Conservation (phyloP, 2,888 invertebrate species). For the Platypus cylindrus region DNA sequence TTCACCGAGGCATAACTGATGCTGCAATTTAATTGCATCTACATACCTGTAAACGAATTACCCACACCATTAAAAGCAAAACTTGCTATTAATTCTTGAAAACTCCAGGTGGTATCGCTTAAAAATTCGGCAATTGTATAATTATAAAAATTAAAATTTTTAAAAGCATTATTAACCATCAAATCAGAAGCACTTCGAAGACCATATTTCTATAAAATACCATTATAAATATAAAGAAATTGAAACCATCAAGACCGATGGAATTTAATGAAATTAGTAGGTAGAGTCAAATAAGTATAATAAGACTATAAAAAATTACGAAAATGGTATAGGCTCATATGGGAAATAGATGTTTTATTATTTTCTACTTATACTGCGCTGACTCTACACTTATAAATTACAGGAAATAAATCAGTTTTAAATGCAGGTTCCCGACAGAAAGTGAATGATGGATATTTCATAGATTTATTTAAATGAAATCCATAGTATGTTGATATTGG, state of each 20-base stretch:
- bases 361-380: too few species aligned
- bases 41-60: constrained; percentile 4
- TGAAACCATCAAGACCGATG: too few species aligned
- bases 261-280: too few species aligned
- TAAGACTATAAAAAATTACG: too few species aligned
- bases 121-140: constrained; percentile 44
- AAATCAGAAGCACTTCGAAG: constrained; percentile 39
- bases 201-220: constrained; percentile 36
- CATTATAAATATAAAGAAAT: constrained; percentile 1
- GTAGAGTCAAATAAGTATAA: too few species aligned
- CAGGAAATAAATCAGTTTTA: constrained; percentile 42
- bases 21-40: too few species aligned
- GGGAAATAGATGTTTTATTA: too few species aligned
- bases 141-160: constrained; percentile 43
- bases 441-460: constrained; percentile 55
- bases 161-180: constrained; percentile 12
- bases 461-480: constrained; percentile 51
- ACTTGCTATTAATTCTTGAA: constrained; percentile 42
- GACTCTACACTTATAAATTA: too few species aligned
- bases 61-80: constrained; percentile 41
- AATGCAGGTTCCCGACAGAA: constrained; percentile 55
- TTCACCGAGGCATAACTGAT: too few species aligned
- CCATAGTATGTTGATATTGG: constrained; percentile 57
- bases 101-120: constrained; percentile 44
- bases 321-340: too few species aligned